These are phyloP conservation scores for Mionectes olivaceus DNA, from an alignment of 2,797 vertebrate species.

Conservation along the genomic window DNA sequence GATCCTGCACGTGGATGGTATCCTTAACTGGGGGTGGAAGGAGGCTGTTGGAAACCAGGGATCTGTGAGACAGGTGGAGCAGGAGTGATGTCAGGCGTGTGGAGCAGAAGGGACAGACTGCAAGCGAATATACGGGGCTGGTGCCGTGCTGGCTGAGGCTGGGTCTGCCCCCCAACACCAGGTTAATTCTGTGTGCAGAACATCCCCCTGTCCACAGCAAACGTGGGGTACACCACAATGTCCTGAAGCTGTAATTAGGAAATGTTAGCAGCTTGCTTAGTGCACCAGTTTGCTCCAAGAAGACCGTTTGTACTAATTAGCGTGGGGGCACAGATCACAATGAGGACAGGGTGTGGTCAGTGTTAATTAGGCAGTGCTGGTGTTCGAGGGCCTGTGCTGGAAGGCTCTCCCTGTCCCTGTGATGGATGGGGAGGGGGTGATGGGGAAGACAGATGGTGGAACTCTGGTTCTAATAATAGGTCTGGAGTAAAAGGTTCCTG, in stretches of 20 bases:
- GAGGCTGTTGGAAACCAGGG: not conserved
- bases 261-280: not conserved
- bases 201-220: not conserved
- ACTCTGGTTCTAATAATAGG: conserved; percentile 46
- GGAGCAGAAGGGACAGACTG: not conserved
- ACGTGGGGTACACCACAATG: too few relatives aligned
- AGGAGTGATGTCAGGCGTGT: not conserved
- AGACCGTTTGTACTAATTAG: not conserved
- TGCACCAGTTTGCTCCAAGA: not conserved
- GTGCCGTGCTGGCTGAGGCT: not conserved
- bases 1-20: conserved; percentile 88
- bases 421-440: conserved; percentile 39
- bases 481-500: conserved; percentile 51
- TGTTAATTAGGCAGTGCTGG: conserved; percentile 6
- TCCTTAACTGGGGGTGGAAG: conserved; percentile 70
- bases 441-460: not conserved
- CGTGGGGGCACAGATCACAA: not conserved
- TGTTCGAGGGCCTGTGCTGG: not conserved
- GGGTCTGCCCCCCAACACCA: not conserved
- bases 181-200: not conserved
- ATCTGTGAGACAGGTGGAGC: not conserved
- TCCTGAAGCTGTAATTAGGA: not conserved
- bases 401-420: not conserved
- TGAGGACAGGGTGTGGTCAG: not conserved
- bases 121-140: not conserved